Evolutionary conservation across 2,797 vertebrate species (phyloP).

Genomic region (Lepidocolaptes lacrymiger): DNA sequence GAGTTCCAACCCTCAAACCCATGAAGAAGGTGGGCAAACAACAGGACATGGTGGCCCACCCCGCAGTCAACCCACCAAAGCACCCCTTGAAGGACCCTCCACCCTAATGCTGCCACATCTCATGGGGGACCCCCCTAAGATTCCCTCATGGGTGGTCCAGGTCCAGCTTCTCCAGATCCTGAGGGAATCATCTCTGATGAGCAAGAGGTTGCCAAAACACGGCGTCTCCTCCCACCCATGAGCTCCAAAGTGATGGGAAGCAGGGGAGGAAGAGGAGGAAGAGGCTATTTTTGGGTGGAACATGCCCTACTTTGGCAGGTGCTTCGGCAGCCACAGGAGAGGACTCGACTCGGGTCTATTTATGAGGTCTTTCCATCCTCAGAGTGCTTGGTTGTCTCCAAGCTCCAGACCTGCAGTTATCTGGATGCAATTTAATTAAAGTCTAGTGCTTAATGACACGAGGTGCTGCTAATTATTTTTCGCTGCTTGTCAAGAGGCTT

Average conservation of each 20-base stretch:
- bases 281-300: slow-evolving; percentile 55
- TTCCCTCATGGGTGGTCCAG: background rate
- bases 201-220: accelerated
- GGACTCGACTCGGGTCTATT: slow-evolving; percentile 49
- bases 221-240: background rate
- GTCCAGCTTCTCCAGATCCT: background rate
- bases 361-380: slow-evolving; percentile 56
- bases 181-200: accelerated
- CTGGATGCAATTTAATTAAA: slow-evolving; percentile 80
- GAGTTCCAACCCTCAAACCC: no score
- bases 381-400: slow-evolving; percentile 29
- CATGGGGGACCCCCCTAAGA: background rate
- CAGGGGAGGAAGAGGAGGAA: background rate
- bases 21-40: no score
- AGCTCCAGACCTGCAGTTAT: slow-evolving; percentile 72
- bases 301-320: slow-evolving; percentile 52
- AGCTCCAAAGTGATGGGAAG: slow-evolving; percentile 39
- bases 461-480: slow-evolving; percentile 77
- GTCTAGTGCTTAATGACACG: slow-evolving; percentile 79
- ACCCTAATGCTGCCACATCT: accelerated
- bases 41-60: no score
- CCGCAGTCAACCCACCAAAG: background rate
- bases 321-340: slow-evolving; percentile 52
- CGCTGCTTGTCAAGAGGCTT: slow-evolving; percentile 59
- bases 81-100: background rate